Conservation (phyloP, 1,140 invertebrate genomes). For the Ips typographus region DNA sequence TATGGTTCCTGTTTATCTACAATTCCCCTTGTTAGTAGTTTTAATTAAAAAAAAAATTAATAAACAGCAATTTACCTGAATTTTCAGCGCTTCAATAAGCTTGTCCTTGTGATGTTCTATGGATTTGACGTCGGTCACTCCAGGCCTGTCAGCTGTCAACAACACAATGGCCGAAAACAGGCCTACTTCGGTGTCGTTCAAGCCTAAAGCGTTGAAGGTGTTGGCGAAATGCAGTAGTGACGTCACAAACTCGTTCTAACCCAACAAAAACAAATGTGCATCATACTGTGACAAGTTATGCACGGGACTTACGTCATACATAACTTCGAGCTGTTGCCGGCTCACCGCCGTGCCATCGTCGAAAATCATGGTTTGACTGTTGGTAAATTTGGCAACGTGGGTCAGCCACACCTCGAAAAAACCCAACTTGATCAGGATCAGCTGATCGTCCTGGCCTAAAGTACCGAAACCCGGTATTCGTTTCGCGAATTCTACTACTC, state of each 20-base stretch:
- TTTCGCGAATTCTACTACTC: slow-evolving; percentile 93
- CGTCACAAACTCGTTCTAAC: slow-evolving; percentile 71
- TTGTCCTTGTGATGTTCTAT: slow-evolving; percentile 83
- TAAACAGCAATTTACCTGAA: slow-evolving; percentile 61
- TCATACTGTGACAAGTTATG: no score
- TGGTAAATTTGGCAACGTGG: slow-evolving; percentile 81
- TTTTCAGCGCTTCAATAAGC: slow-evolving; percentile 81
- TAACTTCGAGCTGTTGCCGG: slow-evolving; percentile 82
- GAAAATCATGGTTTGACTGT: slow-evolving; percentile 82
- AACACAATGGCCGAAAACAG: slow-evolving; percentile 86
- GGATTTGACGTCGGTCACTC: slow-evolving; percentile 79
- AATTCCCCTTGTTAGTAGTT: slow-evolving; percentile 11
- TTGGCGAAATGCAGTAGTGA: slow-evolving; percentile 78
- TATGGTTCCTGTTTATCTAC: slow-evolving; percentile 49
- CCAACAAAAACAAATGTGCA: no score
- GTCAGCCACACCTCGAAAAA: slow-evolving; percentile 97
- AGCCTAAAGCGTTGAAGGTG: slow-evolving; percentile 72
- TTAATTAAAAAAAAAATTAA: background rate
- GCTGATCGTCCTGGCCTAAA: slow-evolving; percentile 88
- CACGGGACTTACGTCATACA: slow-evolving; percentile 86
- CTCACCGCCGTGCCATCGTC: slow-evolving; percentile 88
- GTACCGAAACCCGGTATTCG: slow-evolving; percentile 85
- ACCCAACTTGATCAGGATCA: slow-evolving; percentile 92
- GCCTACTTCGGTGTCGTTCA: slow-evolving; percentile 89
- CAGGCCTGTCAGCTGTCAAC: slow-evolving; percentile 75